Percentiles rank a stretch among this genome's conserved stretches.
Evolutionary conservation across 2,888 invertebrate species (phyloP).

Genomic region (Agriopis marginaria): DNA sequence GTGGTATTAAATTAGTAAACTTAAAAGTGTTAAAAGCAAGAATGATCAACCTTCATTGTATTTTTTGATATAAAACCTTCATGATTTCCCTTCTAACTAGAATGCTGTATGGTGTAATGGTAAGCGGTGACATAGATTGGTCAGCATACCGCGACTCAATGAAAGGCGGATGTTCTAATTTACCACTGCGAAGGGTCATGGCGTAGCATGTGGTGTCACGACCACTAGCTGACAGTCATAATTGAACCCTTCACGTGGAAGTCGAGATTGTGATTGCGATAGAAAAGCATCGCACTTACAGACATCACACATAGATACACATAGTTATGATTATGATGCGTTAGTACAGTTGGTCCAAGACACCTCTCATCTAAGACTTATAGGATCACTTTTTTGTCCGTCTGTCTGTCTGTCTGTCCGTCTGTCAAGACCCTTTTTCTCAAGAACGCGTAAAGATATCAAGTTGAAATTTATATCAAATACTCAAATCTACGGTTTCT

Average conservation of each 20-base stretch:
- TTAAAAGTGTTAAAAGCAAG: not conserved
- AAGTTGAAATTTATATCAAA: too few relatives aligned
- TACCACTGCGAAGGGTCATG: constrained; percentile 54
- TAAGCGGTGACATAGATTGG: constrained; percentile 20
- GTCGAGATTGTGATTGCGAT: not conserved
- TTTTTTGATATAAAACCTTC: not conserved
- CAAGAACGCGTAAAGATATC: too few relatives aligned
- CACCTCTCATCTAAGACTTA: too few relatives aligned
- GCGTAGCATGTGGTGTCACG: constrained; percentile 11
- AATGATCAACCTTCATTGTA: not conserved
- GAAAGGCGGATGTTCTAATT: constrained; percentile 57
- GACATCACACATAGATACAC: too few relatives aligned
- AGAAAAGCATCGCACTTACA: too few relatives aligned
- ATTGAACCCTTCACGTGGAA: not conserved
- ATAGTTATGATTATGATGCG: too few relatives aligned
- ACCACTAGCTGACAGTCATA: constrained; percentile 9
- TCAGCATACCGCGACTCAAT: constrained; percentile 53
- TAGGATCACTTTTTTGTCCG: too few relatives aligned
- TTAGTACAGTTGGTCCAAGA: too few relatives aligned
- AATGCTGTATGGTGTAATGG: constrained; percentile 6
- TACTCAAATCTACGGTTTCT: too few relatives aligned
- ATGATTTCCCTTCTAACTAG: constrained; percentile 11
- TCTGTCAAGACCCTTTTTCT: too few relatives aligned
- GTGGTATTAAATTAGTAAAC: not conserved
- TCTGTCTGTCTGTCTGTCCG: too few relatives aligned